Base-by-base conservation (phyloP, 2,888 invertebrate genomes). In the Drosophila siamana region DNA sequence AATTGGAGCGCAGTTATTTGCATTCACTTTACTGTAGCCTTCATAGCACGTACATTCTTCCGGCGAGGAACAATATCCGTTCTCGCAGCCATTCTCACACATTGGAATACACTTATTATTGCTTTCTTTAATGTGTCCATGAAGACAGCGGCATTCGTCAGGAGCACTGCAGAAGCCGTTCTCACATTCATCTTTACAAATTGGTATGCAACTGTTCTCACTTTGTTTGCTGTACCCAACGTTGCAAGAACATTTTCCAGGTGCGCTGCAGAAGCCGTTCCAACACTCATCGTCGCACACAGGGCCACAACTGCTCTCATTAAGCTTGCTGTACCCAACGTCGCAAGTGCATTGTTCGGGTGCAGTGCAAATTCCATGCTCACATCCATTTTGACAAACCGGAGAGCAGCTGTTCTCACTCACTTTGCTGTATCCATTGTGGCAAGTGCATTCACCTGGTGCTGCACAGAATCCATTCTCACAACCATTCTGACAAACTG, bases 271-370 rank as follows among this genome's bases (percentile, higher is more conserved):
- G 9, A 8, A 78, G 4, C 92, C 92, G 74, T 92, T 78, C 64
- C 38, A 30, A 64, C 90, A 91, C 0, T 63, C 68, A 0, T 60
- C 43, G 7, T 72, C 48, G 51, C 90, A 91, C 22, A 75, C 6
- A 1, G 80, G 81, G 15, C 47, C 26, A 51, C 79, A 80, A 5
- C 30, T 11, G 3, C 46, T 46, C 11, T 44, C n/a, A 15, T 7
- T 40, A 7, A 82, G 4, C 13, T 56, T 74, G 5, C 44, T 63
- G 90, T 93, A 96, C 0, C 96, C 96, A 1, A 93, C 91, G 71
- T 95, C 94, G 74, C 96, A 96, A 43, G 94, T 93, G 80, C 96
- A 96, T 77, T 94, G 93, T 86, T 95, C 94, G 0, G 96, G 96
- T 0, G 94, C 94, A 0, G 94, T 93, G 72, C 96, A 96, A 4